Evolutionary conservation across 2,888 invertebrate species (phyloP).

Genomic region (Scaptomyza tumidula): DNA sequence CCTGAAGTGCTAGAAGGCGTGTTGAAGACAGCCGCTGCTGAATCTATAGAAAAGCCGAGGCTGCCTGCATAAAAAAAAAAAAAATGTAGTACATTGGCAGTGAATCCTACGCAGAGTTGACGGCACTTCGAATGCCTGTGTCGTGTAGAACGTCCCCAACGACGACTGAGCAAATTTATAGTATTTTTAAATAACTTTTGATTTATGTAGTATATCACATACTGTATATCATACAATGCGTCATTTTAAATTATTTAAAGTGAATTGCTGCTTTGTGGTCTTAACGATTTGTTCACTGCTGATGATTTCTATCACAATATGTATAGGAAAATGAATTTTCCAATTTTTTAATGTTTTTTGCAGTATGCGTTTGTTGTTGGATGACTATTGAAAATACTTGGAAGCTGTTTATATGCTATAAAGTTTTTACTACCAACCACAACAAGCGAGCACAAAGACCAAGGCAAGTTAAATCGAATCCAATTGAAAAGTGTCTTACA

Average conservation of each 20-base stretch:
- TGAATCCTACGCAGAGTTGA: slow-evolving; percentile 60
- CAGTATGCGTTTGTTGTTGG: slow-evolving; percentile 18
- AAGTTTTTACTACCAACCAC: too few relatives aligned
- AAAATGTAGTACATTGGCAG: slow-evolving; percentile 47
- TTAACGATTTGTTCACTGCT: background rate
- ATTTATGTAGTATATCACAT: slow-evolving; percentile 9
- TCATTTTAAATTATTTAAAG: slow-evolving; percentile 2
- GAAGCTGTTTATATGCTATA: too few relatives aligned
- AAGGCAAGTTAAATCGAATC: too few relatives aligned
- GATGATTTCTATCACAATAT: background rate
- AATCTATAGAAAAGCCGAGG: slow-evolving; percentile 15
- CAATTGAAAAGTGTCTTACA: too few relatives aligned
- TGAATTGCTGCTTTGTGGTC: background rate
- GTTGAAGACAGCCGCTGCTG: slow-evolving; percentile 16
- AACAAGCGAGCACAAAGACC: too few relatives aligned
- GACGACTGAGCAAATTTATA: slow-evolving; percentile 52
- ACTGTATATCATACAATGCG: background rate
- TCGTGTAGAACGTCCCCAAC: slow-evolving; percentile 35
- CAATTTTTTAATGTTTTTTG: slow-evolving; percentile 27
- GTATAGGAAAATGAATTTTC: background rate
- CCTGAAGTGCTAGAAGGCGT: slow-evolving; percentile 53
- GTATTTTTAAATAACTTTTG: slow-evolving; percentile 24
- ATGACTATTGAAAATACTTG: slow-evolving; percentile 46
- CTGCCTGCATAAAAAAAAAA: slow-evolving; percentile 23
- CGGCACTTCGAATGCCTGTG: slow-evolving; percentile 14